phyloP scores from a whole-genome alignment of 2,888 invertebrate species.

The Piscicola geometra region DNA sequence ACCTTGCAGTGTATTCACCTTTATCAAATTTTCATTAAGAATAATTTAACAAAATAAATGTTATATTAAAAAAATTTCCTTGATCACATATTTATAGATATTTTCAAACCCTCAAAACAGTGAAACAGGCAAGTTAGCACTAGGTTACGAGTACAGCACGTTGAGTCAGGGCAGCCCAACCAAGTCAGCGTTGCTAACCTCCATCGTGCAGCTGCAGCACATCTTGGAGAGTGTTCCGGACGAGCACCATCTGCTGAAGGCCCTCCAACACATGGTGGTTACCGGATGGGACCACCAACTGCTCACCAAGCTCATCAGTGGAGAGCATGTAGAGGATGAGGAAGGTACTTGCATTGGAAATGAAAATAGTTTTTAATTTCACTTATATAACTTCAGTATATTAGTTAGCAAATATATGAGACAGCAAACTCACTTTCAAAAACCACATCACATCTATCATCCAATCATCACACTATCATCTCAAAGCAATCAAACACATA shows the following conservation, averaged over 20 bases:
- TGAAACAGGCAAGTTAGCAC: constrained; percentile 28
- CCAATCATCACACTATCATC: no score
- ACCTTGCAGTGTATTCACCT: constrained; percentile 29
- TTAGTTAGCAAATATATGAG: no score
- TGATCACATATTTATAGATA: neutral
- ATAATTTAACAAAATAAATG: neutral
- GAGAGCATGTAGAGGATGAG: constrained; percentile 20
- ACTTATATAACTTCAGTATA: no score
- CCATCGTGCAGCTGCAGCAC: constrained; percentile 6
- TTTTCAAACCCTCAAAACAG: neutral
- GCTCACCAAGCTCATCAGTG: constrained; percentile 29
- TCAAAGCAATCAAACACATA: no score
- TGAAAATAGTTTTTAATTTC: constrained; percentile 16
- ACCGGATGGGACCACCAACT: constrained; percentile 24
- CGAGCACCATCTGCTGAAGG: constrained; percentile 13
- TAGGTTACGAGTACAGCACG: constrained; percentile 30
- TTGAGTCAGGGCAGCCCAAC: constrained; percentile 21
- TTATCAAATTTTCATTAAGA: neutral
- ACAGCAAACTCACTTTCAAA: no score
- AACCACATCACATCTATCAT: no score
- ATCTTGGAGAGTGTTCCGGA: constrained; percentile 16
- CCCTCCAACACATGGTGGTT: constrained; percentile 20
- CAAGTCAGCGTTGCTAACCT: constrained; percentile 22
- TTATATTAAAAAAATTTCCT: neutral
- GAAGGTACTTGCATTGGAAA: constrained; percentile 5